These are phyloP conservation scores for Acrocyrtus sp. DNA, from an alignment of 2,888 invertebrate genomes.

Conservation along the genomic window DNA sequence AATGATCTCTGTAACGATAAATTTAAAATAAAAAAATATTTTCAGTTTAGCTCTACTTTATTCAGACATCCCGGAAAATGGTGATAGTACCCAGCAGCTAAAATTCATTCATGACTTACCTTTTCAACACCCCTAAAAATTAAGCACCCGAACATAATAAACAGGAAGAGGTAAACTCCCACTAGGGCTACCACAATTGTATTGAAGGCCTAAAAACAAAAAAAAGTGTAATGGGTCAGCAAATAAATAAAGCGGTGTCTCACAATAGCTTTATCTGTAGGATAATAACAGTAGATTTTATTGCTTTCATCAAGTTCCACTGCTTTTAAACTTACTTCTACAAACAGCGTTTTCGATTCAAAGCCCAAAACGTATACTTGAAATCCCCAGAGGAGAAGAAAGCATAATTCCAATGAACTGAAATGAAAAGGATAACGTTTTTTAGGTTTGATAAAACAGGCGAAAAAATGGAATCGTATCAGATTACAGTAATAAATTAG, in stretches of 20 bases:
- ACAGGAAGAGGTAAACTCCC: constrained; percentile 42
- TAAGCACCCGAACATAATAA: constrained; percentile 42
- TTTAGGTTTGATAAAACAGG: too few species aligned
- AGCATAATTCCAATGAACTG: constrained; percentile 36
- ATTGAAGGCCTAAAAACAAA: constrained; percentile 32
- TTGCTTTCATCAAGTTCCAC: background rate
- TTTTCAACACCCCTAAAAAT: constrained; percentile 50
- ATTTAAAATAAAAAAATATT: background rate
- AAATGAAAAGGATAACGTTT: too few species aligned
- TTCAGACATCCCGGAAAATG: too few species aligned
- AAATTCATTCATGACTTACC: constrained; percentile 18
- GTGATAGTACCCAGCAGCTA: too few species aligned
- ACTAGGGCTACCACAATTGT: constrained; percentile 30
- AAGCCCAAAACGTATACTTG: constrained; percentile 29
- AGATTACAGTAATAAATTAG: too few species aligned
- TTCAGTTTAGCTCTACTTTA: too few species aligned
- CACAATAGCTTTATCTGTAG: too few species aligned
- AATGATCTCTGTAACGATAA: constrained; percentile 36
- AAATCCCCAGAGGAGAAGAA: constrained; percentile 27
- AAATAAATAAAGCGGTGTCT: too few species aligned
- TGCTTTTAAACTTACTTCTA: constrained; percentile 10
- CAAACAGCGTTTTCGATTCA: constrained; percentile 30
- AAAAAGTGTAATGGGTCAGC: too few species aligned
- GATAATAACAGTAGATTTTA: too few species aligned
- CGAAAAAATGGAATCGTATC: too few species aligned